Conservation (phyloP, 2,888 invertebrate genomes). For the Carpatolechia fugitivella region DNA sequence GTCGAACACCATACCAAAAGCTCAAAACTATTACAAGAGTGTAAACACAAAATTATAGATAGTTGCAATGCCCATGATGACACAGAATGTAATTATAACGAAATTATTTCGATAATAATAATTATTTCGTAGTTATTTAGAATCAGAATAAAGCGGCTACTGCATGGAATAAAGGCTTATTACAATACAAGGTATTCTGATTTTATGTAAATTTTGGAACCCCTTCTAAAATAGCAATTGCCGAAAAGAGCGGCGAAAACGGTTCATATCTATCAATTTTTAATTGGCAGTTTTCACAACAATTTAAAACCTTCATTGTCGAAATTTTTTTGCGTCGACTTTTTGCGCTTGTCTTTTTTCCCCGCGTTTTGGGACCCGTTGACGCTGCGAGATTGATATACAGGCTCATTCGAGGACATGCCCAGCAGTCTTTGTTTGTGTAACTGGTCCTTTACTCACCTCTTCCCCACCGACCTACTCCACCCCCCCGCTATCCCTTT, state of each 20-base stretch:
- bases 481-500: constrained; percentile 54
- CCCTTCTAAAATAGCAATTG: not conserved
- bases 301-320: constrained; percentile 73
- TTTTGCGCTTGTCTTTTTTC: constrained; percentile 69
- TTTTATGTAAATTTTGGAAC: not conserved
- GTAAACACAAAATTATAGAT: no score
- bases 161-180: no score
- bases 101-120: no score
- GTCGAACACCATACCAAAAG: no score
- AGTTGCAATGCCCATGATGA: no score
- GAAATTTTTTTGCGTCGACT: constrained; percentile 61
- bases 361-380: constrained; percentile 70
- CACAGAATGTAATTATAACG: no score
- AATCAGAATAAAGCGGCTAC: no score
- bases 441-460: constrained; percentile 56
- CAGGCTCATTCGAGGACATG: constrained; percentile 71
- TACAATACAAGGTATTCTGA: no score
- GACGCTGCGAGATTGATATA: constrained; percentile 76
- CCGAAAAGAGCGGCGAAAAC: constrained; percentile 30
- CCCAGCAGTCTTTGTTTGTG: constrained; percentile 74
- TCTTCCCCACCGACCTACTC: constrained; percentile 33
- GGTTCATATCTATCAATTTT: constrained; percentile 72
- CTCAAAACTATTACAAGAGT: no score
- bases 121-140: no score
- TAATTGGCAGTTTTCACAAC: constrained; percentile 78